Base-by-base conservation (phyloP, 1,140 invertebrate species). In the Drosophila nikananu region DNA sequence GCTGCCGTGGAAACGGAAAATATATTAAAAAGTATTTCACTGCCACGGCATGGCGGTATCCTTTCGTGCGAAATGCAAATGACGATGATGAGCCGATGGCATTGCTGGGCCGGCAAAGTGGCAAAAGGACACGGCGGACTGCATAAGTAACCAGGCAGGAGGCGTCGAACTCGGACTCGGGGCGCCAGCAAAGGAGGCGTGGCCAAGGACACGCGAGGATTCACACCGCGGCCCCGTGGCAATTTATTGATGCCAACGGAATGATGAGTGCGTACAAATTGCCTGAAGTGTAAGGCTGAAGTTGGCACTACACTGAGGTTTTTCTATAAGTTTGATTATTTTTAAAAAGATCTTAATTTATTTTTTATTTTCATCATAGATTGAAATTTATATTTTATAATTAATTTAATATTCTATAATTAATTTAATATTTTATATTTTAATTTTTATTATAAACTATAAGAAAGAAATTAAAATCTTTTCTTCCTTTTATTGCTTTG, bases 201-300 rank as follows among this genome's bases (percentile, higher is more conserved):
- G 52, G 46, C 70, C 70, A 73, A 73, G 70, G 70, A 73, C 70
- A 73, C 46, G 55, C 54, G 30, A 30, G 52, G 27, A 70, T 35
- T 71, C 71, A 32, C 55, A 52, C 46, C 67, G 27, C 13, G 55
- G 67, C 10, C 19, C 32, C 21, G 55, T 73, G 71, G 67, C 68
- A 74, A 73, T 74, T 74, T 74, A 74, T 74, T 73, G 68, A 74
- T 61, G 55, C 54, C 67, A 73, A 60, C 46, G 30, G 67, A 51
- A 44, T 44, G 54, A 73, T 61, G 68, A 74, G 68, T 61, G 71
- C 68, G 57, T 61, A 61, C 68, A 61, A 73, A 73, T 73, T 74
- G 71, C 71, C 68, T 51, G 30, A 44, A 74, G 68, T 42, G 27
- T 27, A 19, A 23, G 32, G 4, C 44, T 21, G 0, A 17, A 44